Conservation (phyloP, 2,113 vertebrate genomes). For the Miniopterus natalensis region DNA sequence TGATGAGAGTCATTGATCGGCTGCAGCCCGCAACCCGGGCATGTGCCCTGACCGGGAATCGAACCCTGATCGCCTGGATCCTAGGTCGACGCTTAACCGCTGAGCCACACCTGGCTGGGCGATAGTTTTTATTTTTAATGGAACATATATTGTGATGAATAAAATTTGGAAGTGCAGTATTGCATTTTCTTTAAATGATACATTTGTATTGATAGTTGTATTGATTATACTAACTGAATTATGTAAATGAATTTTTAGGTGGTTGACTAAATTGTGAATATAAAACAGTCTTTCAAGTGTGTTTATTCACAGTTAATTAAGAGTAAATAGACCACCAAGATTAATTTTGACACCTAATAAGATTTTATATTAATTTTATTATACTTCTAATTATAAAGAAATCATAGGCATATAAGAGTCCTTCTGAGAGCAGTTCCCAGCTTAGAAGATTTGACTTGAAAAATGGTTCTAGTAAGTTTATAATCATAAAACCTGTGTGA, state of each 20-base stretch:
- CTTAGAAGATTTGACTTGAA: conserved; percentile 40
- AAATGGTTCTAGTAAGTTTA: conserved; percentile 1
- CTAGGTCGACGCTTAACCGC: too few relatives aligned
- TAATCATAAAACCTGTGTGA: conserved; percentile 27
- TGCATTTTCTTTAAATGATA: conserved; percentile 33
- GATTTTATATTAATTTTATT: conserved; percentile 21
- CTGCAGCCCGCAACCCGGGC: too few relatives aligned
- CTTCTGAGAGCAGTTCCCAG: background rate
- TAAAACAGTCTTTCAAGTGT: conserved; percentile 1
- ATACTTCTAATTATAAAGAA: conserved; percentile 4
- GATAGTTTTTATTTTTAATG: background rate
- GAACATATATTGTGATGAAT: conserved; percentile 33
- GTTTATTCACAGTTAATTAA: conserved; percentile 53
- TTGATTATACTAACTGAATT: conserved; percentile 42
- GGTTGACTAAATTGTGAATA: conserved; percentile 46
- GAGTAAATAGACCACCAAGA: background rate
- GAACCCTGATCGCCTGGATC: too few relatives aligned
- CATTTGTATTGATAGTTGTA: background rate
- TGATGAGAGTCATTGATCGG: too few relatives aligned
- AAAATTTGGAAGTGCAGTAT: background rate
- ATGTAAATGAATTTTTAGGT: conserved; percentile 29
- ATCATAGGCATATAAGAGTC: background rate
- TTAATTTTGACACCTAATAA: conserved; percentile 52
- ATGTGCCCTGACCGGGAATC: too few relatives aligned
- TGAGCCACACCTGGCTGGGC: too few relatives aligned